Evolutionary conservation across 2,797 vertebrate species (phyloP).

Genomic region (Graptemys geographica): DNA sequence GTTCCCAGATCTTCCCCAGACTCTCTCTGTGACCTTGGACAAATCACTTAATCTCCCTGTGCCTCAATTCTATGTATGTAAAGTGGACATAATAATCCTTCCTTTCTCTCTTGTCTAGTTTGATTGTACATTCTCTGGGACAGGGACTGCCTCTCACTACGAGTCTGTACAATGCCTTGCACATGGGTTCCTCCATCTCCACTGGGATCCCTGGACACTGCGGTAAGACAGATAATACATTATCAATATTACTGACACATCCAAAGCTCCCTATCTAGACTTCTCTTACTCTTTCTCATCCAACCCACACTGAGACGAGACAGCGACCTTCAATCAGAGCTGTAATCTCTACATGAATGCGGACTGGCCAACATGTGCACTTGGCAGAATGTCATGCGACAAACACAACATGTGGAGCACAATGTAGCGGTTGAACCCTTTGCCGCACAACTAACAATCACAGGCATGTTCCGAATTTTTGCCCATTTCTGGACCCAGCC

Average conservation of each 20-base stretch:
- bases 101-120: background rate
- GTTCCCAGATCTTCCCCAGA: background rate
- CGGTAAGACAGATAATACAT: background rate
- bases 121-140: background rate
- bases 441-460: background rate
- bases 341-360: background rate
- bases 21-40: background rate
- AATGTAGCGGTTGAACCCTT: no score
- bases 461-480: background rate
- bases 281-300: background rate
- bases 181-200: background rate
- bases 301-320: background rate
- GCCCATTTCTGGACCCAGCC: background rate
- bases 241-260: background rate
- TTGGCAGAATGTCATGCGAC: background rate
- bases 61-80: background rate
- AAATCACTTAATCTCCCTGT: background rate
- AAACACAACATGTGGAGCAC: background rate
- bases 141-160: background rate
- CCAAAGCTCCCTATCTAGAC: background rate
- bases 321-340: rapidly evolving
- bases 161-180: background rate
- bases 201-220: background rate
- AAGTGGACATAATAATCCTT: background rate
- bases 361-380: no score